Evolutionary conservation across 2,113 vertebrate genomes (phyloP).

Genomic region (Antechinus flavipes): DNA sequence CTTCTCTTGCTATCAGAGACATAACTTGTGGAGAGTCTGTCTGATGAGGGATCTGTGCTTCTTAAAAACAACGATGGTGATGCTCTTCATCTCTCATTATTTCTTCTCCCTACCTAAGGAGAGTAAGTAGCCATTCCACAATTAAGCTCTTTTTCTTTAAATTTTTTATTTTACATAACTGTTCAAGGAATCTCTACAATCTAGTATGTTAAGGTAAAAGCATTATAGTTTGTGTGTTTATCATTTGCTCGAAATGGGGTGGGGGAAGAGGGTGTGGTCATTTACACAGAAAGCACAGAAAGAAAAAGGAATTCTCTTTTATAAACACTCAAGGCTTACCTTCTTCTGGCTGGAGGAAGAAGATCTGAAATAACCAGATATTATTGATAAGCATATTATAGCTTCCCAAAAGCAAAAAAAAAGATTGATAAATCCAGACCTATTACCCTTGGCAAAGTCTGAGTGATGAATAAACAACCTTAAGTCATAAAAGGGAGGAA

Average conservation of each 20-base stretch:
- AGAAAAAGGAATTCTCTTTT: background rate
- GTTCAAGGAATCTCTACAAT: background rate
- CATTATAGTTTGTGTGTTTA: background rate
- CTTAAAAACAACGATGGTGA: background rate
- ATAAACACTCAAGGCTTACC: background rate
- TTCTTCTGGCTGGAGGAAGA: background rate
- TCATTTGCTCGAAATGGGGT: background rate
- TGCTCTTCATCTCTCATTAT: background rate
- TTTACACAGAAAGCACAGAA: background rate
- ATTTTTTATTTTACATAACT: background rate
- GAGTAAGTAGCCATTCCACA: background rate
- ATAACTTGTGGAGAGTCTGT: background rate
- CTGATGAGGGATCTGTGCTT: background rate
- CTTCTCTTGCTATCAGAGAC: too few relatives aligned
- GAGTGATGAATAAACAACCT: background rate
- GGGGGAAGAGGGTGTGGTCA: background rate
- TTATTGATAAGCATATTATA: background rate
- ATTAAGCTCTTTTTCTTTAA: background rate
- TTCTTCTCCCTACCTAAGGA: background rate
- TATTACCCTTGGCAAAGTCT: background rate
- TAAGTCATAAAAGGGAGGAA: background rate
- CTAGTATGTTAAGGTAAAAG: background rate
- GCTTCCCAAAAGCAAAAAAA: background rate
- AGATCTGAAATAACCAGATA: background rate
- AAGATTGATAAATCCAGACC: background rate